These are phyloP conservation scores for Acanthopagrus latus DNA, from an alignment of 2,797 vertebrate genomes.

Conservation along the genomic window DNA sequence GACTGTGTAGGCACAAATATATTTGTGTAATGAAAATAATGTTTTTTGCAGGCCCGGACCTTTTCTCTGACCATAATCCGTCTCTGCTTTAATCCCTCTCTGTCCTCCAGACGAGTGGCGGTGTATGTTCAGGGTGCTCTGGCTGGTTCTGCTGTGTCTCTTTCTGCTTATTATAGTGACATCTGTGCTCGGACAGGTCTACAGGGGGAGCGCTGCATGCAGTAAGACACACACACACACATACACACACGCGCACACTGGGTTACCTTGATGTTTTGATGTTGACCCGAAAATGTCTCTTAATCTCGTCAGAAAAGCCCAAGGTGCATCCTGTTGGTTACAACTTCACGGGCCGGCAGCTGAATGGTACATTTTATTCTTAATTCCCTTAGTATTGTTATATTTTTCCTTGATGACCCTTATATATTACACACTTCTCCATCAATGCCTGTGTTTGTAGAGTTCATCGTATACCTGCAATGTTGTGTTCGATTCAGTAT, in stretches of 20 bases:
- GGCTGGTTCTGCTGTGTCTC: slow-evolving; percentile 85
- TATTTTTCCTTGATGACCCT: neutral
- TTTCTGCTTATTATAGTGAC: slow-evolving; percentile 82
- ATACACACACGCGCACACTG: slow-evolving; percentile 3
- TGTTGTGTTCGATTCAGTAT: neutral
- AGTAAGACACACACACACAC: slow-evolving; percentile 64
- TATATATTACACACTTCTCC: neutral
- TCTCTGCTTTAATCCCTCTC: neutral
- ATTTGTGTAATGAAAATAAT: neutral
- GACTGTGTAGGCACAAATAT: neutral
- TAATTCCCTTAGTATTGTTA: neutral
- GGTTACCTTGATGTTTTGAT: neutral
- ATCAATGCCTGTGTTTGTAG: neutral
- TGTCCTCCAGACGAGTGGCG: slow-evolving; percentile 77
- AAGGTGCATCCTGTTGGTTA: neutral
- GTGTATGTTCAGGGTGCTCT: slow-evolving; percentile 79
- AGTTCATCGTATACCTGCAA: neutral
- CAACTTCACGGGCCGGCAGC: neutral
- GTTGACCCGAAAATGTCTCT: slow-evolving; percentile 3
- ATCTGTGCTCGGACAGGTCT: slow-evolving; percentile 74
- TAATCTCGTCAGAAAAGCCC: slow-evolving; percentile 52
- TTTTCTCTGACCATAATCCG: neutral
- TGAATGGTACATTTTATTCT: slow-evolving; percentile 54
- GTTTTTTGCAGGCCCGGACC: neutral
- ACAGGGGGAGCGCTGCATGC: slow-evolving; percentile 23